A percentile compares a stretch with the other conserved stretches of the same genome.
phyloP scores from a whole-genome alignment of 1,140 invertebrate genomes.

The Cyrtorhinus lividipennis region DNA sequence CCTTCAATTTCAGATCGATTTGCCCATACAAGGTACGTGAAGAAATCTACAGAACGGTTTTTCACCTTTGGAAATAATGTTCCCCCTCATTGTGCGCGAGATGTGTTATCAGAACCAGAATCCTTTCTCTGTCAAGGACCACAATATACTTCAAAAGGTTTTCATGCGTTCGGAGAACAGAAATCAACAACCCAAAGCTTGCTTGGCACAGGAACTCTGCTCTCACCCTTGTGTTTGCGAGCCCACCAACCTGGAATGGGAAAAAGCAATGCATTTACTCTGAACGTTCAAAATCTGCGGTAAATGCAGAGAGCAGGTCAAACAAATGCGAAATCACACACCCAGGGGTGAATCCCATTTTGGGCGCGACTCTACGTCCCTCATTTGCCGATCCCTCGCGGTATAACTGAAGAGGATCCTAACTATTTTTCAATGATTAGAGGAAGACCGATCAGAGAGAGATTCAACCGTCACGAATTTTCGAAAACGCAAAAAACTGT shows the following conservation, averaged over 20 bases:
- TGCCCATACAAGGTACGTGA: not conserved
- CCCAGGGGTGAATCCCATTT: not conserved
- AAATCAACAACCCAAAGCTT: not conserved
- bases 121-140: not conserved
- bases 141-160: not conserved
- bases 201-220: not conserved
- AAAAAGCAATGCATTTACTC: no score
- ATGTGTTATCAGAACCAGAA: not conserved
- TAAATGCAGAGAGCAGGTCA: no score
- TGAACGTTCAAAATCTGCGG: no score
- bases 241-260: not conserved
- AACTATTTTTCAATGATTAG: constrained; percentile 1
- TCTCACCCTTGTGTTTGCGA: not conserved
- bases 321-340: no score
- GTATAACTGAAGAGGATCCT: not conserved
- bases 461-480: constrained; percentile 7
- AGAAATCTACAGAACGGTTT: not conserved
- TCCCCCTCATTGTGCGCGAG: not conserved
- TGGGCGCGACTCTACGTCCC: not conserved
- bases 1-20: not conserved
- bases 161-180: not conserved
- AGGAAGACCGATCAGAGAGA: constrained; percentile 2
- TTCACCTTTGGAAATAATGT: not conserved
- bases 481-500: not conserved
- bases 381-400: not conserved